These are phyloP conservation scores for Hypomecis punctinalis DNA, from an alignment of 2,888 invertebrate species.

Conservation along the genomic window DNA sequence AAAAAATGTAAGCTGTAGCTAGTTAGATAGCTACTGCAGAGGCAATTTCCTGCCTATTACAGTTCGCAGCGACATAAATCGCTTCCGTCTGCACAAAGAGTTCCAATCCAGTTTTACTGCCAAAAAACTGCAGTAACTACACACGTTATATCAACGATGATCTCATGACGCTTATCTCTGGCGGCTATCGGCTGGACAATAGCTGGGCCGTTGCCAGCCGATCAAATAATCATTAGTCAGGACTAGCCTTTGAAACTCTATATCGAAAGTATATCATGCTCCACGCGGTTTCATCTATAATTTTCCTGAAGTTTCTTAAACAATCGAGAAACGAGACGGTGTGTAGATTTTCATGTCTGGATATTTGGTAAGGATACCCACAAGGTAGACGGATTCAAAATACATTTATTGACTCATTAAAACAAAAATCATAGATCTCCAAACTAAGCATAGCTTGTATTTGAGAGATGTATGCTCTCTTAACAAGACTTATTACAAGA, in stretches of 20 bases:
- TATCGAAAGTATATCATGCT: too few species aligned
- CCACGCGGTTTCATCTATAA: not conserved
- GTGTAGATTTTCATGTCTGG: too few species aligned
- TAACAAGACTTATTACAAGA: too few species aligned
- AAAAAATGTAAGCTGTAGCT: not conserved
- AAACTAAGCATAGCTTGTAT: too few species aligned
- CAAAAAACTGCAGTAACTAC: conserved; percentile 15
- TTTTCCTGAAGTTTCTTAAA: too few species aligned
- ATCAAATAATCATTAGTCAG: conserved; percentile 47
- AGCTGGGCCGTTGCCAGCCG: conserved; percentile 46
- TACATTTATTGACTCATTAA: too few species aligned
- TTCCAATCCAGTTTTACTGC: conserved; percentile 6
- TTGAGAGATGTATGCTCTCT: too few species aligned
- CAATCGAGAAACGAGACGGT: too few species aligned
- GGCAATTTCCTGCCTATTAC: conserved; percentile 14
- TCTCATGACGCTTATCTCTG: conserved; percentile 56
- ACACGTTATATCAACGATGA: conserved; percentile 49
- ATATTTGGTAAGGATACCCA: too few species aligned
- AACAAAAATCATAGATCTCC: too few species aligned
- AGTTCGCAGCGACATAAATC: conserved; percentile 10
- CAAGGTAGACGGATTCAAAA: too few species aligned
- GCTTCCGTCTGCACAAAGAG: conserved; percentile 18
- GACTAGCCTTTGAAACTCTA: not conserved
- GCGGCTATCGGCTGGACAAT: conserved; percentile 56
- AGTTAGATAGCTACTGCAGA: not conserved